Percentiles rank a stretch among this genome's conserved stretches.
Conservation (phyloP, 2,113 vertebrate genomes). For the Caloenas nicobarica region DNA sequence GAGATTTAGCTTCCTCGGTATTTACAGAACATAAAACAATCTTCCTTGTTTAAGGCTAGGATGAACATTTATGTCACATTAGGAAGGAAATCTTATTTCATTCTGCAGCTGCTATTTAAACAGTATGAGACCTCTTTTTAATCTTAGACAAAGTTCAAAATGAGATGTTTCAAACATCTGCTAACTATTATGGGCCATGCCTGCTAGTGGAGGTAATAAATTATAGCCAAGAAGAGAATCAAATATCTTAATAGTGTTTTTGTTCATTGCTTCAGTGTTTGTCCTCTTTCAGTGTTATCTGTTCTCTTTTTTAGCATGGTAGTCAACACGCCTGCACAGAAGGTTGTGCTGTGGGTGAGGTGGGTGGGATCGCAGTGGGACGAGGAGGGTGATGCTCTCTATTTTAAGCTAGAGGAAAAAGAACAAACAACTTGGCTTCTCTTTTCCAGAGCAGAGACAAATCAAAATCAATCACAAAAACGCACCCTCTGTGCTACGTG, state of each 20-base stretch:
- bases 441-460: background rate
- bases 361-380: background rate
- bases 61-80: constrained; percentile 41
- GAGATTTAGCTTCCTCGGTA: constrained; percentile 12
- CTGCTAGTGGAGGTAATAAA: constrained; percentile 40
- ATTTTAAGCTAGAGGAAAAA: background rate
- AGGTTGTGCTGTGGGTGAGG: background rate
- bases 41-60: constrained; percentile 29
- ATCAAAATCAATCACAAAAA: background rate
- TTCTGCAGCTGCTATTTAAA: constrained; percentile 46
- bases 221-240: constrained; percentile 6
- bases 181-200: constrained; percentile 35
- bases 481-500: background rate
- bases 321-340: background rate
- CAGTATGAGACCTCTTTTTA: constrained; percentile 21
- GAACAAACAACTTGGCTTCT: constrained; percentile 18
- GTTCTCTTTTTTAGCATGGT: background rate
- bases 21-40: constrained; percentile 49
- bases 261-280: constrained; percentile 5
- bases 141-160: constrained; percentile 53
- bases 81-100: constrained; percentile 49
- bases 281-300: constrained; percentile 8
- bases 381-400: constrained; percentile 3
- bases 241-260: constrained; percentile 32
- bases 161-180: constrained; percentile 48